These are phyloP conservation scores for Hyperoplus immaculatus DNA, from an alignment of 2,797 vertebrate species.

Conservation along the genomic window DNA sequence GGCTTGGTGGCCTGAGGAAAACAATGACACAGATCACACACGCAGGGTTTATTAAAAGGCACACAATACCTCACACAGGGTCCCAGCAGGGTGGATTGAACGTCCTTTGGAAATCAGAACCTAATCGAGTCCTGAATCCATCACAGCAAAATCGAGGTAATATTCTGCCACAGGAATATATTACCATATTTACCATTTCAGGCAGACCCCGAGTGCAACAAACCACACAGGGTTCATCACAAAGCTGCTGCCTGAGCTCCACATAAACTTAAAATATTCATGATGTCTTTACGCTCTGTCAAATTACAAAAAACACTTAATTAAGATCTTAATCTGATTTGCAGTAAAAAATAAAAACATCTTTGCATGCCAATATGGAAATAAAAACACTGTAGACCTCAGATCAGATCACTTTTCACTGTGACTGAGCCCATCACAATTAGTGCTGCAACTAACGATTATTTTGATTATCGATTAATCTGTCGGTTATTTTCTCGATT, in stretches of 20 bases:
- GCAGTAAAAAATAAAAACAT: not conserved
- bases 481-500: too few species aligned
- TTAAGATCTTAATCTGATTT: not conserved
- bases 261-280: not conserved
- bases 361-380: not conserved
- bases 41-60: constrained; percentile 7
- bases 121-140: not conserved
- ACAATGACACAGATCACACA: constrained; percentile 53
- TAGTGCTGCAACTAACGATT: too few species aligned
- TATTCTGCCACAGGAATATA: constrained; percentile 18
- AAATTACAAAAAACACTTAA: not conserved
- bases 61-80: not conserved
- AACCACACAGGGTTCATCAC: not conserved
- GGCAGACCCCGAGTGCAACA: not conserved
- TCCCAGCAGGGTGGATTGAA: constrained; percentile 15
- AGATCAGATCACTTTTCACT: not conserved
- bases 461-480: too few species aligned
- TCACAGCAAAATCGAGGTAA: not conserved
- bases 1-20: constrained; percentile 88
- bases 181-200: constrained; percentile 10
- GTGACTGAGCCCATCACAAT: not conserved
- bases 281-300: not conserved
- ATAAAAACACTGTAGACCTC: not conserved
- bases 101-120: constrained; percentile 18
- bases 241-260: not conserved